Evolutionary conservation across 2,113 vertebrate genomes (phyloP).

Genomic region (Ceratotherium simum): DNA sequence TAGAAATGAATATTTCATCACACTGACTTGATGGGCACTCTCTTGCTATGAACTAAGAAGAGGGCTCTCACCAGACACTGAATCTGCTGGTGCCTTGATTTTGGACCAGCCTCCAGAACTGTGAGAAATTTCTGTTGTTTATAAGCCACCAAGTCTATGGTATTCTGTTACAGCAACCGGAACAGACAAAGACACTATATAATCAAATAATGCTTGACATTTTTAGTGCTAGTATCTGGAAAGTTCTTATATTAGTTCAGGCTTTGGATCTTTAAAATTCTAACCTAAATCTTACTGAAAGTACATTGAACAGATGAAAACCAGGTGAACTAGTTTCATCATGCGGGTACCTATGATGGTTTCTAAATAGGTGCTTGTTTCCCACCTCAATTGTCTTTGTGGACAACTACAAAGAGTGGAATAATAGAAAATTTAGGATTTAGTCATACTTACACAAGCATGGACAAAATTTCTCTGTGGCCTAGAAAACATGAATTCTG

Average conservation of each 20-base stretch:
- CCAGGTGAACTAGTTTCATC: rapidly evolving
- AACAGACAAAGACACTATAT: too few relatives aligned
- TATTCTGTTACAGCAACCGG: background rate
- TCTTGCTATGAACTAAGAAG: background rate
- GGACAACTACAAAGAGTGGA: rapidly evolving
- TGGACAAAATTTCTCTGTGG: background rate
- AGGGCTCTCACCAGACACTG: background rate
- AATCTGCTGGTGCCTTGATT: background rate
- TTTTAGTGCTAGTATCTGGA: background rate
- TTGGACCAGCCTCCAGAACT: background rate
- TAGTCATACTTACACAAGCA: too few relatives aligned
- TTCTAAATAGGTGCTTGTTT: background rate
- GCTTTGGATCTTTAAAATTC: background rate
- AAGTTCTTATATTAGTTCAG: background rate
- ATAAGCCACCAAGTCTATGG: background rate
- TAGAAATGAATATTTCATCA: background rate
- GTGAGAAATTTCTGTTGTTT: background rate
- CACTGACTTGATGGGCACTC: background rate
- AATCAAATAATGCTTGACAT: background rate
- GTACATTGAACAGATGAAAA: background rate
- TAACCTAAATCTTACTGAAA: background rate
- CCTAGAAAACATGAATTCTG: background rate
- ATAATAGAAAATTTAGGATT: too few relatives aligned
- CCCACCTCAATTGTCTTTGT: background rate
- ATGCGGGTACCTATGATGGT: rapidly evolving